Evolutionary conservation across 2,797 vertebrate genomes (phyloP).

Genomic region (Coregonus suidteri): DNA sequence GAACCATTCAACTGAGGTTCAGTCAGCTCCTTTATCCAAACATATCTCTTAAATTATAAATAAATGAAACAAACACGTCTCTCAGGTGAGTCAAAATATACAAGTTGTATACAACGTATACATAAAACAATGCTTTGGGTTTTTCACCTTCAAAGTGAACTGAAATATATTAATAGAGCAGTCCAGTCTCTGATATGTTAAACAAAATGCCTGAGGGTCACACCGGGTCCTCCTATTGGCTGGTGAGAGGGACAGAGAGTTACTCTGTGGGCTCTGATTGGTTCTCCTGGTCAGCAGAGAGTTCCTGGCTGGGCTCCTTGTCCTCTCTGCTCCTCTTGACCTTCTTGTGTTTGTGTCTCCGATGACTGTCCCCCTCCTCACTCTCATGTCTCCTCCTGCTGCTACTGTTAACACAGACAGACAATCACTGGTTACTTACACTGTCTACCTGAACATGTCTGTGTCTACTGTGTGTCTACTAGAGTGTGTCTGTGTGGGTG

Average conservation of each 20-base stretch:
- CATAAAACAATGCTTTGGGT: slow-evolving; percentile 2
- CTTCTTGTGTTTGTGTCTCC: slow-evolving; percentile 83
- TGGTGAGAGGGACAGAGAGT: slow-evolving; percentile 33
- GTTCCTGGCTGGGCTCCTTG: slow-evolving; percentile 74
- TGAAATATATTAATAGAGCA: slow-evolving; percentile 18
- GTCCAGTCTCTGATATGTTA: slow-evolving; percentile 25
- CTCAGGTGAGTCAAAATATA: slow-evolving; percentile 34
- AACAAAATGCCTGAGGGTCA: slow-evolving; percentile 27
- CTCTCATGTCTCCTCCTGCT: slow-evolving; percentile 81
- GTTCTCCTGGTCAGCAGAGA: slow-evolving; percentile 77
- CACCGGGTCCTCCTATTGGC: slow-evolving; percentile 36
- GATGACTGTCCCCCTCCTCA: slow-evolving; percentile 82
- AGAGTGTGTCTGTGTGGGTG: not conserved
- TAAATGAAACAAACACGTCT: slow-evolving; percentile 32
- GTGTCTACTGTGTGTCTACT: not conserved
- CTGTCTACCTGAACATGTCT: not conserved
- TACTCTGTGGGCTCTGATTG: slow-evolving; percentile 76
- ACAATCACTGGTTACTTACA: not conserved
- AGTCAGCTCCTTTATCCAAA: slow-evolving; percentile 47
- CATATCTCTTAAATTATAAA: slow-evolving; percentile 18
- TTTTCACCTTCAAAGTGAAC: slow-evolving; percentile 21
- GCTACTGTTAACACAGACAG: slow-evolving; percentile 59
- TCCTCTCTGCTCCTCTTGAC: slow-evolving; percentile 82
- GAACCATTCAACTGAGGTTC: not conserved
- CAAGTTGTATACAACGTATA: slow-evolving; percentile 25